Evolutionary conservation across 2,113 vertebrate species (phyloP).

Genomic region (Cnemophilus loriae): DNA sequence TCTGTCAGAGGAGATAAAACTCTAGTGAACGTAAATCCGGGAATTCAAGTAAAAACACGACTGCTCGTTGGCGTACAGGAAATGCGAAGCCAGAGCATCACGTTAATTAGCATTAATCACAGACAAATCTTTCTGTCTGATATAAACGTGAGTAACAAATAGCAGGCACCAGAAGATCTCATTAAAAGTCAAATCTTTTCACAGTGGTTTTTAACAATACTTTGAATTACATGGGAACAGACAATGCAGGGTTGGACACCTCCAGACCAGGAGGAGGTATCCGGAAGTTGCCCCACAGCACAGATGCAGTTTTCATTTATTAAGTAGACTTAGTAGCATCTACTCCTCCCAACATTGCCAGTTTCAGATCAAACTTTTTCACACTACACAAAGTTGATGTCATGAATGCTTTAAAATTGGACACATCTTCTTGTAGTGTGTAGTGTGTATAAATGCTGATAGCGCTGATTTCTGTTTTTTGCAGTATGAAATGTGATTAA

Average conservation of each 20-base stretch:
- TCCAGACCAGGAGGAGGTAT: neutral
- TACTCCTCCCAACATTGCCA: neutral
- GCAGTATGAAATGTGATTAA: conserved; percentile 32
- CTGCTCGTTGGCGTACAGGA: neutral
- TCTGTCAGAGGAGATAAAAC: neutral
- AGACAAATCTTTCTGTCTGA: neutral
- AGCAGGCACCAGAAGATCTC: neutral
- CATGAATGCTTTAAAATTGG: neutral
- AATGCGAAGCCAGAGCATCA: neutral
- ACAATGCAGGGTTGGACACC: neutral
- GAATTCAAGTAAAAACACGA: neutral
- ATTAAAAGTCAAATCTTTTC: neutral
- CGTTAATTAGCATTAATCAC: neutral
- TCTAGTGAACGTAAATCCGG: neutral
- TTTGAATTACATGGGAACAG: neutral
- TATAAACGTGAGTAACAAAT: neutral
- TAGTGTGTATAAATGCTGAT: neutral
- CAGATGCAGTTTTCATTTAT: neutral
- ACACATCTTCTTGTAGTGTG: neutral
- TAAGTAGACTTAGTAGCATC: neutral
- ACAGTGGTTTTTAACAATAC: neutral
- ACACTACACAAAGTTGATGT: neutral
- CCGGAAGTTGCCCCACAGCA: neutral
- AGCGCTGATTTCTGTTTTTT: neutral
- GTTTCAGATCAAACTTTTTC: neutral